Base-by-base conservation (phyloP, 2,113 vertebrate species). In the Dissostichus mawsoni region DNA sequence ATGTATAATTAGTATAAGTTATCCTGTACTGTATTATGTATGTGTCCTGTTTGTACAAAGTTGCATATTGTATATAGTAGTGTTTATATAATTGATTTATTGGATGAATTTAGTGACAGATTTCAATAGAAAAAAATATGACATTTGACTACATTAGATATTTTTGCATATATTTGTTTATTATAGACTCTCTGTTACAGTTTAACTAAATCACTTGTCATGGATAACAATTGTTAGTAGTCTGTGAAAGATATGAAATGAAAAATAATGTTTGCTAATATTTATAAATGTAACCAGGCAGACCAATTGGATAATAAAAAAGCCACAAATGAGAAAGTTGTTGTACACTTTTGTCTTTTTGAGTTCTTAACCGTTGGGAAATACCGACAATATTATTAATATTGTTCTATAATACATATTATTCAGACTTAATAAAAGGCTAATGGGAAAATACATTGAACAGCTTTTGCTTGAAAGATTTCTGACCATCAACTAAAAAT, bases 61-160 rank as follows among this genome's bases (percentile, higher is more conserved):
- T 52, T 78, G 5, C 8, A 79, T 80, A 70, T 70, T 93, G 84
- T 92, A 83, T 61, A 83, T 88, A 90, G 18, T 61, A 16, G 1
- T 74, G 44, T 63, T 47, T 53, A 20, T 57, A 80, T 56, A 76
- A 5, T 62, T 0, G 4, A 47, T 41, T 41, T 41, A 63, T 45
- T 52, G 8, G 2, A 51, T 8, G 47, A 7, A 82, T 4, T 2
- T 59, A 65, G 18, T 69, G 11, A 63, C 10, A 14, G 12, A 47
- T 47, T 62, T 52, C 10, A 29, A 23, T 4, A 18, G 36, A 25
- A 55, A 63, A 63, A 72, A 62, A 51, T 45, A 0, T 61, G 5
- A 41, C 36, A 41, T 41, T 41, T 41, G 36, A 41, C 29, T 47
- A 23, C 3, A 68, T 80, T 20, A 36, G 4, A 36, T 63, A 61